A percentile compares a stretch with the other conserved stretches of the same genome.
Conservation (phyloP, 2,113 vertebrate genomes). For the Sciurus niger region DNA sequence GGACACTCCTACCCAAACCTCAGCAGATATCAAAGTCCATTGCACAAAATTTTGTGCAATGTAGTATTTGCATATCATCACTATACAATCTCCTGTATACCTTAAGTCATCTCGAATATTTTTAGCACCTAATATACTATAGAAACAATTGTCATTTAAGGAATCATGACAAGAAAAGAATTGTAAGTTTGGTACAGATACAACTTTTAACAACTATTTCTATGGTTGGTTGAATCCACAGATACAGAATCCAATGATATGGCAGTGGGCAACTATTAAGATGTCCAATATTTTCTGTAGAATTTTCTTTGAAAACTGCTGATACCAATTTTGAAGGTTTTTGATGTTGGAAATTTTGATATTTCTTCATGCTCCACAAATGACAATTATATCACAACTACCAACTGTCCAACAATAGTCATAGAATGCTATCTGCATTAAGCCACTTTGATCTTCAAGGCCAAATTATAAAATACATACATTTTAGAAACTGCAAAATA, state of each 20-base stretch:
- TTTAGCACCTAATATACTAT: not conserved
- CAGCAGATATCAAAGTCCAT: not conserved
- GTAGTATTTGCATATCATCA: not conserved
- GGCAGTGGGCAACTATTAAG: not conserved
- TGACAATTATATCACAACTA: not conserved
- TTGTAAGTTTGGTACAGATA: not conserved
- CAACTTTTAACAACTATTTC: not conserved
- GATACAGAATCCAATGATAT: not conserved
- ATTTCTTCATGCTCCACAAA: not conserved
- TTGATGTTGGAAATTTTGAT: not conserved
- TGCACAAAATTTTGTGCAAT: not conserved
- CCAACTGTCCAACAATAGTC: not conserved
- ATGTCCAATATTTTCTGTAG: not conserved
- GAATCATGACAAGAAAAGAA: too few relatives aligned
- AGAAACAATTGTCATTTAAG: not conserved
- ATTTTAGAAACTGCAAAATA: constrained; percentile 30
- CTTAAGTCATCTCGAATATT: not conserved
- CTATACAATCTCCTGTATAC: not conserved
- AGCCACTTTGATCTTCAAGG: not conserved
- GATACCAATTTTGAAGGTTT: not conserved
- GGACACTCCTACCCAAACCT: not conserved
- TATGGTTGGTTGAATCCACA: not conserved
- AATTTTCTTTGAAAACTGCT: constrained; percentile 6
- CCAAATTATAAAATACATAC: not conserved
- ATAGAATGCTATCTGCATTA: not conserved